phyloP scores from a whole-genome alignment of 1,140 invertebrate genomes.

The Zophobas atratus region DNA sequence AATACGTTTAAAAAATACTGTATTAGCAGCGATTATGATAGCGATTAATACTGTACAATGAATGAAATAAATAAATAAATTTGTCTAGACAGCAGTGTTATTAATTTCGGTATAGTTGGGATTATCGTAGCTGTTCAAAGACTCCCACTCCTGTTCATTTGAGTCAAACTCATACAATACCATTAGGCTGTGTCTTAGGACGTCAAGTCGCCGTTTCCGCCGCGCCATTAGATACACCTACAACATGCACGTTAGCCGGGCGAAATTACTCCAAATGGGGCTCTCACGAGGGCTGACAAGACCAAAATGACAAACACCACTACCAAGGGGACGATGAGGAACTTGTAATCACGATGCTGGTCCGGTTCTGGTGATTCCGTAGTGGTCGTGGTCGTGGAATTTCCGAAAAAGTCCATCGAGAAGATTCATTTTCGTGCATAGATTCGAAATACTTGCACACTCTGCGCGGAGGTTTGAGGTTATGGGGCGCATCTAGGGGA shows the following conservation, averaged over 20 bases:
- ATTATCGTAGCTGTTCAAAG: slow-evolving; percentile 54
- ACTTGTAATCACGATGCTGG: slow-evolving; percentile 52
- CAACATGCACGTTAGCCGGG: not conserved
- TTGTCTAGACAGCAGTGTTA: slow-evolving; percentile 17
- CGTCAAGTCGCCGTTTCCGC: slow-evolving; percentile 51
- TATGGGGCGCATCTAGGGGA: slow-evolving; percentile 10
- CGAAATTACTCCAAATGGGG: slow-evolving; percentile 31
- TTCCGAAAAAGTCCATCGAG: slow-evolving; percentile 28
- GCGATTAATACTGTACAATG: slow-evolving; percentile 28
- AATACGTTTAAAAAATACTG: slow-evolving; percentile 65
- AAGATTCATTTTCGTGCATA: slow-evolving; percentile 3
- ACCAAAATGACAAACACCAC: slow-evolving; percentile 59
- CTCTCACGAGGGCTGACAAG: slow-evolving; percentile 55
- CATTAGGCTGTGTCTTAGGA: slow-evolving; percentile 54
- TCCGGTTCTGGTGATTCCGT: slow-evolving; percentile 5
- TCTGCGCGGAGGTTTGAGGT: not conserved
- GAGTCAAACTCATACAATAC: slow-evolving; percentile 62
- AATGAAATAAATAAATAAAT: slow-evolving; percentile 20
- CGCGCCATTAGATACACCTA: slow-evolving; percentile 63
- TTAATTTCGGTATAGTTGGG: slow-evolving; percentile 40
- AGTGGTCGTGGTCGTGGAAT: slow-evolving; percentile 24
- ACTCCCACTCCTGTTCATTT: slow-evolving; percentile 61
- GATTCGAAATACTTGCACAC: not conserved
- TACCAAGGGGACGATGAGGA: slow-evolving; percentile 60
- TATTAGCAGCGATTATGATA: slow-evolving; percentile 25